Percentiles rank a stretch among this genome's conserved stretches.
Evolutionary conservation across 2,888 invertebrate species (phyloP).

Genomic region (Trileptium ribeirensis): DNA sequence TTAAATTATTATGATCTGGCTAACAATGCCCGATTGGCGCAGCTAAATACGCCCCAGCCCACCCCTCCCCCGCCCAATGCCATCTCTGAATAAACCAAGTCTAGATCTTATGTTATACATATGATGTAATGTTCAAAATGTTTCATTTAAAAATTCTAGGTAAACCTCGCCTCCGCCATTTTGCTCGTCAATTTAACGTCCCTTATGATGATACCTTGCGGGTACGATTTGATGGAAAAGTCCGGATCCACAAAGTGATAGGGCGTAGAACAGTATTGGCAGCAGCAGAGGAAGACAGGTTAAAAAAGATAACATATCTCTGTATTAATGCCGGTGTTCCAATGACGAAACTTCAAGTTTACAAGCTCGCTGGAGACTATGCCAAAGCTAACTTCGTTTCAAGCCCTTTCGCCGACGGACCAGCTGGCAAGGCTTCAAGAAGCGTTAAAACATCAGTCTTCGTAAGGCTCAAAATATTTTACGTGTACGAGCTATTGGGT

Average conservation of each 20-base stretch:
- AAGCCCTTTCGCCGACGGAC: not conserved
- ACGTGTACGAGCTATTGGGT: not conserved
- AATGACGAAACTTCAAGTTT: not conserved
- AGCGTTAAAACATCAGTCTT: not conserved
- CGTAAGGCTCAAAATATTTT: not conserved
- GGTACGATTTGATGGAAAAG: not conserved
- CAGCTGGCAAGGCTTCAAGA: not conserved
- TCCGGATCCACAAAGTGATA: not conserved
- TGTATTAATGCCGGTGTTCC: not conserved
- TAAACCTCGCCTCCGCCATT: not conserved
- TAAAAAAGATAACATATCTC: not conserved
- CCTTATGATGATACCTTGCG: not conserved
- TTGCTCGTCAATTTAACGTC: not conserved
- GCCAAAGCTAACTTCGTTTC: not conserved
- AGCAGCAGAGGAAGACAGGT: not conserved
- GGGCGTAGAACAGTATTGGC: not conserved
- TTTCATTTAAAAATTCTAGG: no score
- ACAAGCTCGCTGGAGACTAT: not conserved
- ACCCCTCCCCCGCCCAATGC: no score
- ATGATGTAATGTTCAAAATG: no score
- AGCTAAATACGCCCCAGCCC: no score
- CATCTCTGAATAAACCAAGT: no score
- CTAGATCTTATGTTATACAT: no score
- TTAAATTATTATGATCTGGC: no score
- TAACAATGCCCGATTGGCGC: no score